Evolutionary conservation across 2,888 invertebrate species (phyloP), one percentile per base, ranked within the genome.

Genomic region (Tetheella fluctuosa): DNA sequence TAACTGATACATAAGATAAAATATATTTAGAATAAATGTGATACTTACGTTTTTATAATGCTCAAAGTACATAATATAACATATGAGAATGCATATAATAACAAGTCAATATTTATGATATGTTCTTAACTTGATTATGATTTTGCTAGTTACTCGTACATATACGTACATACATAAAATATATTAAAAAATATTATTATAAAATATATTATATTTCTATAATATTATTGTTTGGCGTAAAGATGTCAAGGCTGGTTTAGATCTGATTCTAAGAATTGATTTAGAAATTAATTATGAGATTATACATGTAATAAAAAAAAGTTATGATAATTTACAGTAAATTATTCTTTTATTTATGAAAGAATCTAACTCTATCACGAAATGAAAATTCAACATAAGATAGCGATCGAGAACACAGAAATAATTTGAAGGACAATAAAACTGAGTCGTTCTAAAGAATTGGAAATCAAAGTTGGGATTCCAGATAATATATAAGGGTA

Each of bases 201-300:
- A n/a, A n/a, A n/a, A n/a, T n/a, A n/a, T n/a, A n/a, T n/a, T n/a
- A 39, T 39, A 48, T 48, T 20, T 20, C 3, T 48, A 6, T 37
- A 37, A 12, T 30, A 30, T 37, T 39, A 39, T 39, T n/a, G 0
- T n/a, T n/a, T n/a, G 20, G 12, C 3, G 23, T 52, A 12, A 7
- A 8, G 12, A 12, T 15, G 8, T 53, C 8, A 53, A 23, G 53
- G 53, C 53, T 53, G 52, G 28, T 53, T 55, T 30, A 57, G 56
- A 53, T 60, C 59, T 61, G 28, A 17, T 3, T 34, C 7, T 23
- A 17, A 52, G 0, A 48, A 20, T 48, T 10, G 2, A 94, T 94
- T 88, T 71, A 74, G 1, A 62, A 64, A 13, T 67, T 70, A 17
- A 71, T 0, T 60, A 69, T n/a, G 25, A 83, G 13, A 71, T 84